These are phyloP conservation scores for Chrysotoxum bicinctum DNA, from an alignment of 2,888 invertebrate genomes.

Conservation along the genomic window DNA sequence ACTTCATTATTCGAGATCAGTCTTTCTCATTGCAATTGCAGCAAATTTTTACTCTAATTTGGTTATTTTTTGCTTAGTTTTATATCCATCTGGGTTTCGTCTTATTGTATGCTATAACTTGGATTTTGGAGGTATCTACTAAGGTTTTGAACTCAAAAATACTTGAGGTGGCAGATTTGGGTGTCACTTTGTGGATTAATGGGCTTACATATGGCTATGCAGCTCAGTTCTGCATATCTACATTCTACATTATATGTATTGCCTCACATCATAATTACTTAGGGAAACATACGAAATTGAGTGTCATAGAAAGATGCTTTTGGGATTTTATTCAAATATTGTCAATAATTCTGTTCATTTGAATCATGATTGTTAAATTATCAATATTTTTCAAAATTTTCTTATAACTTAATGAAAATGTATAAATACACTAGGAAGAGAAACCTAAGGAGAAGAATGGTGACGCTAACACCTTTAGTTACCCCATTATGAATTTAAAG, in stretches of 20 bases:
- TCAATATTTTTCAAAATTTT: too few relatives aligned
- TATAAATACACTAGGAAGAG: too few relatives aligned
- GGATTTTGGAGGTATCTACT: slow-evolving; percentile 31
- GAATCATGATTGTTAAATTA: too few relatives aligned
- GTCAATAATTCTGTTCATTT: too few relatives aligned
- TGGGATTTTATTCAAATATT: too few relatives aligned
- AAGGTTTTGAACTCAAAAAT: slow-evolving; percentile 54
- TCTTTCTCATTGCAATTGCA: slow-evolving; percentile 29
- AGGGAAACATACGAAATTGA: neutral
- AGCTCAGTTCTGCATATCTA: neutral
- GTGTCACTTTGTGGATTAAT: slow-evolving; percentile 67
- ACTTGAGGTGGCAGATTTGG: slow-evolving; percentile 51
- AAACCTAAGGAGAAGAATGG: too few relatives aligned
- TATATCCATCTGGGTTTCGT: neutral
- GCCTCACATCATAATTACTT: slow-evolving; percentile 40
- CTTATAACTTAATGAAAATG: too few relatives aligned
- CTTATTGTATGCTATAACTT: neutral
- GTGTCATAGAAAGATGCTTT: too few relatives aligned
- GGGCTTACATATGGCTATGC: slow-evolving; percentile 21
- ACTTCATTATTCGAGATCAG: slow-evolving; percentile 54
- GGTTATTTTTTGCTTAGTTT: neutral
- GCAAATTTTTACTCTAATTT: slow-evolving; percentile 55
- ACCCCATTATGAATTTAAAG: too few relatives aligned
- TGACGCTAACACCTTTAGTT: too few relatives aligned
- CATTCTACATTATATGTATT: neutral